Evolutionary conservation across 2,888 invertebrate species (phyloP).

Genomic region (Sepioteuthis lessoniana): DNA sequence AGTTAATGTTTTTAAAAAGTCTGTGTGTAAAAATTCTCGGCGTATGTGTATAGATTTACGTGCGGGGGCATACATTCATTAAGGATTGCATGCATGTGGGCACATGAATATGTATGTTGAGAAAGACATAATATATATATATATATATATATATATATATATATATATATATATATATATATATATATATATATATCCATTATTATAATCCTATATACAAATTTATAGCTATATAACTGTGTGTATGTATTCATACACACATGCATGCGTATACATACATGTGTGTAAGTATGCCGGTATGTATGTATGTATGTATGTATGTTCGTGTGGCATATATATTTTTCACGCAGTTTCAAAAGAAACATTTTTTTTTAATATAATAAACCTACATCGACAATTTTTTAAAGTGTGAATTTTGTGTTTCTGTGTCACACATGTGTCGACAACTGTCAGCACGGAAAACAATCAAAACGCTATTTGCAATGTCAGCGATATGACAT

Average conservation of each 20-base stretch:
- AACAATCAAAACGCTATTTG: conserved; percentile 11
- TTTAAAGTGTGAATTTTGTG: background rate
- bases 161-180: background rate
- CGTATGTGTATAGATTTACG: too few species aligned
- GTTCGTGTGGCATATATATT: background rate
- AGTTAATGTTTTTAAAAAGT: too few species aligned
- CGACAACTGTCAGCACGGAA: background rate
- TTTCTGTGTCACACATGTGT: conserved; percentile 25
- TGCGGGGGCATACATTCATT: too few species aligned
- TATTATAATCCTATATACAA: background rate
- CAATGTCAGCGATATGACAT: conserved; percentile 21
- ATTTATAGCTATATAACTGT: too few species aligned
- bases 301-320: background rate
- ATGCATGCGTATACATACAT: background rate
- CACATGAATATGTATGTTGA: background rate
- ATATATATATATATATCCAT: too few species aligned
- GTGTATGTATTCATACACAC: background rate
- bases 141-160: background rate
- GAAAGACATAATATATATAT: background rate
- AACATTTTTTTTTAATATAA: background rate
- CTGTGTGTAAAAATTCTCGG: too few species aligned
- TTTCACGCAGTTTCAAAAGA: background rate
- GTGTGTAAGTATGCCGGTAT: background rate
- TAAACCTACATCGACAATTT: background rate
- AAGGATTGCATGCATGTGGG: too few species aligned